These are phyloP conservation scores for Reticulitermes speratus DNA, from an alignment of 1,140 invertebrate genomes.

Conservation along the genomic window DNA sequence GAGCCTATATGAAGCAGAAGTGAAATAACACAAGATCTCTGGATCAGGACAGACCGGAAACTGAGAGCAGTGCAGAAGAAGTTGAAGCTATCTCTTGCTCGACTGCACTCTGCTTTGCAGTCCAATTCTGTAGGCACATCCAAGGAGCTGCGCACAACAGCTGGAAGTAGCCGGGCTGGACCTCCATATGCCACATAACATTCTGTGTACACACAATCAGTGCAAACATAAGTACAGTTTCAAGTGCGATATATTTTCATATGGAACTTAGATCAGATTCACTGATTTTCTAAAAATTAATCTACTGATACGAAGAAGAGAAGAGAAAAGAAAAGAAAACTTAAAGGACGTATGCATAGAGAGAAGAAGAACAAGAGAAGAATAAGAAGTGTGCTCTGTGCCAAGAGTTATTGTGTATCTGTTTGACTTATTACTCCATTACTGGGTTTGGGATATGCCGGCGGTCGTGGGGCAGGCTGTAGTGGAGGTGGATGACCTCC, in stretches of 20 bases:
- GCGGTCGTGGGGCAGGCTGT: background rate
- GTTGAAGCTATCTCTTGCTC: constrained; percentile 54
- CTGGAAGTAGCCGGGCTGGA: constrained; percentile 63
- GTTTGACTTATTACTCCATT: background rate
- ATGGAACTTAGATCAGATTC: no score
- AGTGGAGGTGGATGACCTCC: background rate
- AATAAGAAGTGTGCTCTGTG: no score
- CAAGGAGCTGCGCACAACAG: constrained; percentile 61
- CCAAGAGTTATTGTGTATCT: background rate
- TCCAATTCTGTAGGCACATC: constrained; percentile 61
- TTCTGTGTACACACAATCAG: constrained; percentile 49
- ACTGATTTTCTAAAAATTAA: no score
- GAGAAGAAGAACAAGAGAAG: no score
- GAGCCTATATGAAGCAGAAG: no score
- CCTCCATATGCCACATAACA: constrained; percentile 73
- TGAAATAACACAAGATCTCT: no score
- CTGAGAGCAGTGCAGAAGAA: constrained; percentile 72
- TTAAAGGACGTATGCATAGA: no score
- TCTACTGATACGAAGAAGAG: no score
- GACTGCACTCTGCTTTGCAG: constrained; percentile 67
- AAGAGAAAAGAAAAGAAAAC: no score
- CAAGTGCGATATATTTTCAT: no score
- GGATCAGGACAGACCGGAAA: constrained; percentile 54
- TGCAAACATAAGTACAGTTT: no score
- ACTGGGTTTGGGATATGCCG: background rate